Evolutionary conservation across 2,888 invertebrate genomes (phyloP).

Genomic region (Acrocyrtus sp.): DNA sequence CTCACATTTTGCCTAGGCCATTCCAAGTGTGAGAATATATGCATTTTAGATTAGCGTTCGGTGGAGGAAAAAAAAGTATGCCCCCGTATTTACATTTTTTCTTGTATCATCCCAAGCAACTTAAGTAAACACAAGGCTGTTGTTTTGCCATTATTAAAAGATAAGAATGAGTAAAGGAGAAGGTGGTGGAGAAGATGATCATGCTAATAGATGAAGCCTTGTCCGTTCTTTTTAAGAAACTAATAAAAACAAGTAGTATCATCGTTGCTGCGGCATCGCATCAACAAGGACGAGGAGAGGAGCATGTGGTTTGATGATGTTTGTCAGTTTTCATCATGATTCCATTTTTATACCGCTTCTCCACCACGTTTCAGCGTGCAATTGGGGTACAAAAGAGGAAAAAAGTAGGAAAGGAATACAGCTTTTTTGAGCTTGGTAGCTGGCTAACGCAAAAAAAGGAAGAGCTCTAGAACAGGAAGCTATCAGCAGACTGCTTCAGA

Average conservation of each 20-base stretch:
- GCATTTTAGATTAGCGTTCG: neutral
- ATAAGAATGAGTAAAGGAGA: slow-evolving; percentile 18
- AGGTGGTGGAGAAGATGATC: too few species aligned
- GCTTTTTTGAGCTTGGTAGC: too few species aligned
- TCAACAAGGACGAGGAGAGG: neutral
- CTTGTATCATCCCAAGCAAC: slow-evolving; percentile 10
- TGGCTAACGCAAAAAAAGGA: too few species aligned
- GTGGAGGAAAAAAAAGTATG: neutral
- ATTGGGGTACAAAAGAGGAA: too few species aligned
- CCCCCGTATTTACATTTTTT: neutral
- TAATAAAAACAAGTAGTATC: too few species aligned
- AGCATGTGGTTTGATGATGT: slow-evolving; percentile 25
- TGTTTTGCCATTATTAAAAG: slow-evolving; percentile 29
- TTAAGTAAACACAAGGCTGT: neutral
- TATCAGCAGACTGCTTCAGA: too few species aligned
- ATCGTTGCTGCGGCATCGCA: too few species aligned
- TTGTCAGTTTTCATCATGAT: slow-evolving; percentile 23
- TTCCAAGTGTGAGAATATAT: neutral
- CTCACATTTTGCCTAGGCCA: neutral
- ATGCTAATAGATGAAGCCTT: slow-evolving; percentile 26
- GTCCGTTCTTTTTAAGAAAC: too few species aligned
- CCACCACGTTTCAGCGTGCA: too few species aligned
- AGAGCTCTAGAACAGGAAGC: too few species aligned
- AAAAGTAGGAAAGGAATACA: too few species aligned
- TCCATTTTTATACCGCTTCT: slow-evolving; percentile 18